Percentiles rank a stretch among this genome's conserved stretches.
Evolutionary conservation across 2,888 invertebrate genomes (phyloP).

Genomic region (Auanema sp.): DNA sequence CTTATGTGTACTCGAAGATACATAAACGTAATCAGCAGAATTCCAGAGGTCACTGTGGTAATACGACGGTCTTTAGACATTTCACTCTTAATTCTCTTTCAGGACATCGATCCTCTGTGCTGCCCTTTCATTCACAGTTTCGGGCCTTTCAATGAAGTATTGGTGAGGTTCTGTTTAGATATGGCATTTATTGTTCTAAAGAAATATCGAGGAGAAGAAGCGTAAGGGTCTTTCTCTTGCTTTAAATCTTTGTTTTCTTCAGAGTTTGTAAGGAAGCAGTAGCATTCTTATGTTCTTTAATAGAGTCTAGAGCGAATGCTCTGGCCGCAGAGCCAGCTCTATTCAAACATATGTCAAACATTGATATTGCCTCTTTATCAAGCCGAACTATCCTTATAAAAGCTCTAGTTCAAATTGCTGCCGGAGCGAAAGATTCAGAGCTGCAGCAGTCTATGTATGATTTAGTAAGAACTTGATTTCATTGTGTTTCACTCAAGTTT

Average conservation of each 20-base stretch:
- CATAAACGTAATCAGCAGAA: slow-evolving; percentile 32
- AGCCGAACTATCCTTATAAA: slow-evolving; percentile 74
- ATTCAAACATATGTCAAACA: slow-evolving; percentile 28
- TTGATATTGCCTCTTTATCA: slow-evolving; percentile 23
- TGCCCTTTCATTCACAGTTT: slow-evolving; percentile 33
- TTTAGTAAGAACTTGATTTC: slow-evolving; percentile 27
- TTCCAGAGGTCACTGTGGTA: slow-evolving; percentile 17
- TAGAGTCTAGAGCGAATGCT: slow-evolving; percentile 64
- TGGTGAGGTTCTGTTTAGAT: slow-evolving; percentile 70
- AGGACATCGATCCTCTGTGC: slow-evolving; percentile 13
- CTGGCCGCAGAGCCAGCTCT: slow-evolving; percentile 36
- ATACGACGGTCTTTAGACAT: not conserved
- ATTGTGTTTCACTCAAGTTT: too few species aligned
- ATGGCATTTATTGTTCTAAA: slow-evolving; percentile 73
- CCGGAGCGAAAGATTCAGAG: slow-evolving; percentile 39
- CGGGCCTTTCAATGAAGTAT: slow-evolving; percentile 24
- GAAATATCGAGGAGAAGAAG: slow-evolving; percentile 45
- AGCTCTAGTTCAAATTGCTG: slow-evolving; percentile 72
- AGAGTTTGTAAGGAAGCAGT: slow-evolving; percentile 44
- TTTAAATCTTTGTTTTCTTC: too few species aligned
- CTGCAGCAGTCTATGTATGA: slow-evolving; percentile 49
- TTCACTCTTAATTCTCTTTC: not conserved
- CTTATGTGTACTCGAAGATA: slow-evolving; percentile 33
- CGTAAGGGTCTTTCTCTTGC: slow-evolving; percentile 20
- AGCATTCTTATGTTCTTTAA: slow-evolving; percentile 70